phyloP scores from a whole-genome alignment of 1,140 invertebrate species.

The Planococcus citri region DNA sequence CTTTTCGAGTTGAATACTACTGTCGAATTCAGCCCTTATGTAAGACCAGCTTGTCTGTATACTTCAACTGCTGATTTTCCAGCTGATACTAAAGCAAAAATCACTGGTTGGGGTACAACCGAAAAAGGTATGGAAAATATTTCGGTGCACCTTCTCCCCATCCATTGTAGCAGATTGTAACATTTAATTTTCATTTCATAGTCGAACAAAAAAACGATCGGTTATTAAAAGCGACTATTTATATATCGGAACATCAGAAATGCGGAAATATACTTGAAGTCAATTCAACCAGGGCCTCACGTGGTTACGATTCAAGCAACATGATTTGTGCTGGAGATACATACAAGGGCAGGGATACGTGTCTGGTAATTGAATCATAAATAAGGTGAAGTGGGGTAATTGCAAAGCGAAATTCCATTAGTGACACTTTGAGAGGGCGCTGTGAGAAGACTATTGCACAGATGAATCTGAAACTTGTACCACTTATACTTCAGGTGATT shows the following conservation, averaged over 20 bases:
- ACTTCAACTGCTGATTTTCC: background rate
- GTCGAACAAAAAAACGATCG: constrained; percentile 8
- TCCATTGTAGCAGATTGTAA: background rate
- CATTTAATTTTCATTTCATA: background rate
- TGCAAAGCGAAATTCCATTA: too few relatives aligned
- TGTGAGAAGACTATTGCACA: too few relatives aligned
- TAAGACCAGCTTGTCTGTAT: constrained; percentile 32
- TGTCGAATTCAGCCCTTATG: constrained; percentile 27
- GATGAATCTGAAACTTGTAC: too few relatives aligned
- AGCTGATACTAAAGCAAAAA: constrained; percentile 29
- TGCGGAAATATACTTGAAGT: constrained; percentile 22
- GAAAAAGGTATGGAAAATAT: constrained; percentile 30
- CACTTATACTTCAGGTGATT: too few relatives aligned
- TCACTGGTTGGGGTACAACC: constrained; percentile 42
- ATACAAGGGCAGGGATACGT: constrained; percentile 52
- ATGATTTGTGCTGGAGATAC: constrained; percentile 53
- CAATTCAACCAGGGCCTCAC: constrained; percentile 30
- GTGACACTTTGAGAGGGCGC: too few relatives aligned
- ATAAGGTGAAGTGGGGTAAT: too few relatives aligned
- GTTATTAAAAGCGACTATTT: constrained; percentile 37
- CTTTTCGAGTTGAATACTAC: constrained; percentile 32
- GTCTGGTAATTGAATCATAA: constrained; percentile 46
- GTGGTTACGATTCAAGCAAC: constrained; percentile 35
- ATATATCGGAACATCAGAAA: constrained; percentile 28
- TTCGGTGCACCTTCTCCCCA: background rate